A percentile compares a stretch with the other conserved stretches of the same genome.
phyloP scores from a whole-genome alignment of 2,113 vertebrate species.

The Acanthisitta chloris region DNA sequence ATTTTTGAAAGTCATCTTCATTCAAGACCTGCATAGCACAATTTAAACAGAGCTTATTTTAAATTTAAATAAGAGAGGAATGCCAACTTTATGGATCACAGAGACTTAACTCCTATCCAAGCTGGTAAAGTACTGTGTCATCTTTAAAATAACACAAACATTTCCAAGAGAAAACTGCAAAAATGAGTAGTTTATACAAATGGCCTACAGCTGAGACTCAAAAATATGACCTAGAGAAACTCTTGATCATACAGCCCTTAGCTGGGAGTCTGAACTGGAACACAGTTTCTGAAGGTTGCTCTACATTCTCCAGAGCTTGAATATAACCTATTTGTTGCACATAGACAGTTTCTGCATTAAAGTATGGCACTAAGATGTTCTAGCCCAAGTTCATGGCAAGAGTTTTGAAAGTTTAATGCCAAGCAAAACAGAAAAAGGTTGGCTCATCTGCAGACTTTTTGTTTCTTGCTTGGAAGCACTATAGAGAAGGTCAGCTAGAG shows the following conservation, averaged over 20 bases:
- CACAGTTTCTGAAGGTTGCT: neutral
- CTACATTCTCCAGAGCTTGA: neutral
- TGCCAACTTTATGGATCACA: neutral
- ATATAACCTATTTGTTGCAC: neutral
- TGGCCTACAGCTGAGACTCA: neutral
- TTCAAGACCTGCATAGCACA: conserved; percentile 77
- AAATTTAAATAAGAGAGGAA: neutral
- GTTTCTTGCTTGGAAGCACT: neutral
- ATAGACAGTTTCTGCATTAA: neutral
- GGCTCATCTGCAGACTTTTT: neutral
- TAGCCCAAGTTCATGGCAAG: neutral
- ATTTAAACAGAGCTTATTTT: neutral
- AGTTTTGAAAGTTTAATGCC: neutral
- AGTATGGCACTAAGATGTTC: neutral
- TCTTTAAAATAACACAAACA: neutral
- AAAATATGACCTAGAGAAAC: neutral
- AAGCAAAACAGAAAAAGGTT: neutral
- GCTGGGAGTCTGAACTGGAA: neutral
- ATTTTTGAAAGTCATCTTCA: conserved; percentile 79
- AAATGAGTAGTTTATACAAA: neutral
- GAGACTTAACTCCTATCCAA: neutral
- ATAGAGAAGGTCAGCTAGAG: neutral
- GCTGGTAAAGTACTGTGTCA: neutral
- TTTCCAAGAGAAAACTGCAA: neutral
- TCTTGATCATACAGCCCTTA: neutral